phyloP scores from a whole-genome alignment of 2,113 vertebrate genomes.

The Megaceryle torquata region DNA sequence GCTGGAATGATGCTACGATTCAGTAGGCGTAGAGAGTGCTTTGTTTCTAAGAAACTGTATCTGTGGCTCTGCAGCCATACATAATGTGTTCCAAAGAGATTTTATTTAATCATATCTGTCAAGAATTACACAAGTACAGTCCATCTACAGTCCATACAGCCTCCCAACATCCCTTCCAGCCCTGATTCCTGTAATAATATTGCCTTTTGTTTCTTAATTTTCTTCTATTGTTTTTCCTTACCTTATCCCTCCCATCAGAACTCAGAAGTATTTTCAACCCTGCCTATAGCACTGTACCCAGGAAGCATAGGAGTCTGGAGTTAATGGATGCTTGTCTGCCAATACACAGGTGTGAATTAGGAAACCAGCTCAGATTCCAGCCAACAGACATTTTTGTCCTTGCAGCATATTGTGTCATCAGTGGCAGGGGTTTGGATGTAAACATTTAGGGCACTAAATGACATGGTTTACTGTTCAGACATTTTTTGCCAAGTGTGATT shows the following conservation, averaged over 20 bases:
- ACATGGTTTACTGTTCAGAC: not conserved
- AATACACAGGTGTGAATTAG: not conserved
- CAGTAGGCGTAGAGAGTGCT: not conserved
- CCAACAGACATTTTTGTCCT: conserved; percentile 20
- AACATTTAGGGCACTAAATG: not conserved
- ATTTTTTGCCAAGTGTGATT: conserved; percentile 21
- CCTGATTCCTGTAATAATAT: not conserved
- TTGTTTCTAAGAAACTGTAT: not conserved
- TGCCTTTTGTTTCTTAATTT: not conserved
- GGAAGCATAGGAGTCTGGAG: not conserved
- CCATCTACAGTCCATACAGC: not conserved
- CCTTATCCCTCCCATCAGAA: not conserved
- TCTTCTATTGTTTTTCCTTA: not conserved
- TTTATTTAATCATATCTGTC: not conserved
- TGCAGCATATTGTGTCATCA: not conserved
- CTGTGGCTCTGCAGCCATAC: not conserved
- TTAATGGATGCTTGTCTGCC: conserved; percentile 22
- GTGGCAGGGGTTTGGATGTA: not conserved
- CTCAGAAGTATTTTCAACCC: not conserved
- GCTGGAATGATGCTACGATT: not conserved
- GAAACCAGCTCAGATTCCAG: not conserved
- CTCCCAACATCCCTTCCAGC: not conserved
- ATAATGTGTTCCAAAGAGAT: not conserved
- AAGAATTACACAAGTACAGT: not conserved
- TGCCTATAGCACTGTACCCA: not conserved